These are phyloP conservation scores for Cataglyphis albicans DNA, from an alignment of 2,888 invertebrate species.

Conservation along the genomic window DNA sequence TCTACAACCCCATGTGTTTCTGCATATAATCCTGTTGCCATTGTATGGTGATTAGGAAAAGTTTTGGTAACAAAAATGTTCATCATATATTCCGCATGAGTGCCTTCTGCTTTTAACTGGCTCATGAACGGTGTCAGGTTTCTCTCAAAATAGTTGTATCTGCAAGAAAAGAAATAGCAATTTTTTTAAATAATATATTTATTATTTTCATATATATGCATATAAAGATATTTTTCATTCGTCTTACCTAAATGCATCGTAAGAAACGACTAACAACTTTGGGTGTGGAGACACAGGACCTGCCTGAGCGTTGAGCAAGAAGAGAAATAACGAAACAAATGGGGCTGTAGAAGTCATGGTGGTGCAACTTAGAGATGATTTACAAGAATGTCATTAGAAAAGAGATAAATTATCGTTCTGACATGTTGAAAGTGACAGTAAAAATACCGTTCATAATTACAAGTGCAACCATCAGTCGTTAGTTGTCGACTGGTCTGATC, in stretches of 20 bases:
- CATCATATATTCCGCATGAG: conserved; percentile 88
- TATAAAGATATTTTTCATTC: not conserved
- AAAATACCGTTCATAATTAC: not conserved
- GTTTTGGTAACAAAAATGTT: conserved; percentile 91
- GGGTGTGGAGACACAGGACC: conserved; percentile 84
- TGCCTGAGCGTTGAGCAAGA: conserved; percentile 65
- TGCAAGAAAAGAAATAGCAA: conserved; percentile 60
- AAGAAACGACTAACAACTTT: conserved; percentile 89
- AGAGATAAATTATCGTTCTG: conserved; percentile 16
- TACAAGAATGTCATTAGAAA: not conserved
- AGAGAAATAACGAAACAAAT: conserved; percentile 56
- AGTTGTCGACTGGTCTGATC: not conserved
- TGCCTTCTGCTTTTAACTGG: conserved; percentile 87
- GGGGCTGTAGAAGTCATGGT: conserved; percentile 56
- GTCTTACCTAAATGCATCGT: conserved; percentile 89
- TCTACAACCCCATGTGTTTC: conserved; percentile 91
- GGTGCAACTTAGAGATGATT: not conserved
- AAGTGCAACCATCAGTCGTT: not conserved
- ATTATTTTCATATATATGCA: too few species aligned
- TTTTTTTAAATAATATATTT: not conserved
- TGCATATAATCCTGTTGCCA: conserved; percentile 90
- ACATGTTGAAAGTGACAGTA: not conserved
- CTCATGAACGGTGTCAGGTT: conserved; percentile 88
- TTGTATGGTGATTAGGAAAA: conserved; percentile 91
- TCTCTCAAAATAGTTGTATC: conserved; percentile 89